Percentiles rank a stretch among this genome's conserved stretches.
phyloP scores from a whole-genome alignment of 1,140 invertebrate genomes.

The Zaprionus lachaisei region DNA sequence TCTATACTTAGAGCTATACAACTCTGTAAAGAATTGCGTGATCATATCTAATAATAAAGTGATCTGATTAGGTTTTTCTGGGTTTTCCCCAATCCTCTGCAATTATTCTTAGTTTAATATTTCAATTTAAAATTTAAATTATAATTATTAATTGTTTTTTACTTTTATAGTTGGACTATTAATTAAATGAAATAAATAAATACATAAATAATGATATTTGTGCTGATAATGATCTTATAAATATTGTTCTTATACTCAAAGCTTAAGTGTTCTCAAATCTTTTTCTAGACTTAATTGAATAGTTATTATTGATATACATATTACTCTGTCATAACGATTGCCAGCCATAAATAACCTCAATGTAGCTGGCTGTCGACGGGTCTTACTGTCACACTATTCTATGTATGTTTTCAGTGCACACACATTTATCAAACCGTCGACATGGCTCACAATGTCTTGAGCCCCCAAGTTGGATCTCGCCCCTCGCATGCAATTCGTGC shows the following conservation, averaged over 20 bases:
- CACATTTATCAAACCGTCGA: conserved; percentile 25
- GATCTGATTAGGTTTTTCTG: no score
- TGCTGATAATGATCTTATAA: no score
- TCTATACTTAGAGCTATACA: no score
- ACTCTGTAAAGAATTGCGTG: no score
- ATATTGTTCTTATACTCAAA: background rate
- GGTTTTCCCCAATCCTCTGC: no score
- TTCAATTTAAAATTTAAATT: no score
- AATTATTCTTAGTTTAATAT: no score
- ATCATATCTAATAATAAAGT: no score
- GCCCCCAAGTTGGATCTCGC: background rate
- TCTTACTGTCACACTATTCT: background rate
- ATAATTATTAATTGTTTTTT: no score
- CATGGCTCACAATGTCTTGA: conserved; percentile 2
- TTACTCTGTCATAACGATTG: conserved; percentile 1
- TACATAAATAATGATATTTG: no score
- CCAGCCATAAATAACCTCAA: background rate
- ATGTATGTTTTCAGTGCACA: background rate
- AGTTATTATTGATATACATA: background rate
- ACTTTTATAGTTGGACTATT: no score
- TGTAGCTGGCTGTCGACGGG: background rate
- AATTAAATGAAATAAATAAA: no score
- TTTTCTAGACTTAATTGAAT: background rate
- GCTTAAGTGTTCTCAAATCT: background rate
- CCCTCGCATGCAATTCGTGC: conserved; percentile 12